Evolutionary conservation across 1,140 invertebrate genomes (phyloP).

Genomic region (Macrostomum lignano): DNA sequence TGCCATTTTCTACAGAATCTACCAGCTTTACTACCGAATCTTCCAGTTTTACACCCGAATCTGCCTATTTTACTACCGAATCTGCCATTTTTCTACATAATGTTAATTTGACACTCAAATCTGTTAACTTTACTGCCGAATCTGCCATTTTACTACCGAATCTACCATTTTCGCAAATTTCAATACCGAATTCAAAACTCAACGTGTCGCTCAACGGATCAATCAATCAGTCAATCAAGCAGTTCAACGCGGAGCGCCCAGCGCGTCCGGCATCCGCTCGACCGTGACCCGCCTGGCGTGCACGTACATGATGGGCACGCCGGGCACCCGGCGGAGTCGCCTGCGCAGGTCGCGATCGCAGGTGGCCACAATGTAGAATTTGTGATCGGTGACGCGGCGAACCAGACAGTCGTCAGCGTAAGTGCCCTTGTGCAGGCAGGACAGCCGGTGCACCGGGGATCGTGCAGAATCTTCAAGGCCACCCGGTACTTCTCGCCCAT

Average conservation of each 20-base stretch:
- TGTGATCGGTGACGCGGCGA: constrained; percentile 74
- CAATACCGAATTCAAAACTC: too few species aligned
- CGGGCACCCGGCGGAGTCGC: constrained; percentile 83
- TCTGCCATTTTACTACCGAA: too few species aligned
- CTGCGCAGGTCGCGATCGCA: constrained; percentile 89
- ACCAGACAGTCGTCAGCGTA: constrained; percentile 98
- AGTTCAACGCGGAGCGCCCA: not conserved
- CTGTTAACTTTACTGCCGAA: too few species aligned
- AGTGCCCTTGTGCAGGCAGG: constrained; percentile 82
- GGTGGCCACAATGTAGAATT: constrained; percentile 95
- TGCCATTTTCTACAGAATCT: too few species aligned
- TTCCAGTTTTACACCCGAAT: too few species aligned
- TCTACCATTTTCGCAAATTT: too few species aligned
- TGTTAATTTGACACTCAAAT: too few species aligned
- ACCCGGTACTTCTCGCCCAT: constrained; percentile 74
- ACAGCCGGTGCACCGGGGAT: constrained; percentile 67
- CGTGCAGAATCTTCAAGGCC: constrained; percentile 81
- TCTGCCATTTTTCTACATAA: too few species aligned
- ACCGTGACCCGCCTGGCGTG: constrained; percentile 18
- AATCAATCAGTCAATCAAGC: too few species aligned
- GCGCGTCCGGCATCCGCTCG: constrained; percentile 76
- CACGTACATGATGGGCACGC: constrained; percentile 86
- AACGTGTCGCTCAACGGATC: too few species aligned
- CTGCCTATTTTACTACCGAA: too few species aligned
- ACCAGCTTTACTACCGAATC: too few species aligned